Conservation (phyloP, 2,888 invertebrate species). For the Saturnia japonica region DNA sequence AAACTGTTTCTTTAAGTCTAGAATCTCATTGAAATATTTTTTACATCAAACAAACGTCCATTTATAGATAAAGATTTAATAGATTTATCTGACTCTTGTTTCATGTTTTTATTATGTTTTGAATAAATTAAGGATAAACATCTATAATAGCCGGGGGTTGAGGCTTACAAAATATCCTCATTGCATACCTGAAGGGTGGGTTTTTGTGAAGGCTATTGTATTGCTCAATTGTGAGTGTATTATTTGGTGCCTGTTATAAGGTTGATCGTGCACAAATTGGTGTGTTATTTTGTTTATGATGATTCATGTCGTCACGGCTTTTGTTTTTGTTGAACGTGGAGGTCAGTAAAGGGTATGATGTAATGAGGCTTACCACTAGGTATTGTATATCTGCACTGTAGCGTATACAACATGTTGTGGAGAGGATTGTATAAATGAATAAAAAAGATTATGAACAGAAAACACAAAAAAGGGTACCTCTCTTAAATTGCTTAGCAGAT, state of each 20-base stretch:
- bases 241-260: conserved; percentile 38
- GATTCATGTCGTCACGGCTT: conserved; percentile 15
- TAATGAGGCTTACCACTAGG: conserved; percentile 17
- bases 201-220: conserved; percentile 23
- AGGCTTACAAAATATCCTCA: conserved; percentile 13
- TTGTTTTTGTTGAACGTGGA: conserved; percentile 20
- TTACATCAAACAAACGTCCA: background rate
- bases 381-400: conserved; percentile 4
- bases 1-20: background rate
- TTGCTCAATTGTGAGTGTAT: conserved; percentile 25
- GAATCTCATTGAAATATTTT: background rate
- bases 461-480: background rate
- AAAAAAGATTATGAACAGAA: background rate
- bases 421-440: background rate
- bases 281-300: conserved; percentile 33
- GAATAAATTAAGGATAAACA: background rate
- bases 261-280: conserved; percentile 43
- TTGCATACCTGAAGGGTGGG: conserved; percentile 18
- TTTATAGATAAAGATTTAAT: background rate
- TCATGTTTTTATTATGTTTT: background rate
- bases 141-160: background rate
- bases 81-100: background rate
- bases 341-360: conserved; percentile 22
- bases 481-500: background rate
- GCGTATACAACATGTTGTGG: background rate